A percentile compares a stretch with the other conserved stretches of the same genome.
Conservation (phyloP, 2,797 vertebrate genomes). For the Pangasius sanitwongsei region DNA sequence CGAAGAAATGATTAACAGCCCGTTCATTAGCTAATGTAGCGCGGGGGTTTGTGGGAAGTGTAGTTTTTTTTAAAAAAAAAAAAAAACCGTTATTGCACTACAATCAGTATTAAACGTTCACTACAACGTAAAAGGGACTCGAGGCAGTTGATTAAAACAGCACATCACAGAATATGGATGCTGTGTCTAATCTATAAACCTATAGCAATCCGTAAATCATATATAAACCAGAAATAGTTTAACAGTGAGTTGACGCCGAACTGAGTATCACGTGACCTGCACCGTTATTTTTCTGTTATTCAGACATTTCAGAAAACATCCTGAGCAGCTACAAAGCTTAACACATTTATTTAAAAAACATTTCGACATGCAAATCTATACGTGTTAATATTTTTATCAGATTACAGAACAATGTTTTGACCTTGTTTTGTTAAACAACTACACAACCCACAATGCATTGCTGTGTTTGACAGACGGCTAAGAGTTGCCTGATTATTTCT, state of each 20-base stretch:
- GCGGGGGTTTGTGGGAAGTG: background rate
- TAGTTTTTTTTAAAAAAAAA: conserved; percentile 1
- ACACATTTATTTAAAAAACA: background rate
- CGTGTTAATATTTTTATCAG: background rate
- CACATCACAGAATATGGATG: background rate
- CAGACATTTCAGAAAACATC: background rate
- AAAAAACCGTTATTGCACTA: no score
- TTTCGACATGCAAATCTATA: background rate
- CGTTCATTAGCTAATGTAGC: background rate
- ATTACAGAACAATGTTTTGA: background rate
- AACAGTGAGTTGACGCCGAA: background rate
- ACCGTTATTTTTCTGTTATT: no score
- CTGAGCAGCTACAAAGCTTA: background rate
- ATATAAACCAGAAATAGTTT: background rate
- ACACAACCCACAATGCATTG: conserved; percentile 53
- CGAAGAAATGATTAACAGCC: background rate
- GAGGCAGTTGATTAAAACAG: background rate
- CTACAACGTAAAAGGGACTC: background rate
- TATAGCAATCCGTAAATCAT: background rate
- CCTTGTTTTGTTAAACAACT: conserved; percentile 22
- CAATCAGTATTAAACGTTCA: background rate
- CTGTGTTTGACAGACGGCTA: background rate
- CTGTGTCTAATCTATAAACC: no score
- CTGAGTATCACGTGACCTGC: background rate
- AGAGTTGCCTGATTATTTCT: conserved; percentile 50